A percentile compares a stretch with the other conserved stretches of the same genome.
These are phyloP conservation scores for Helicorthomorpha holstii DNA, from an alignment of 1,140 invertebrate species.

Conservation along the genomic window DNA sequence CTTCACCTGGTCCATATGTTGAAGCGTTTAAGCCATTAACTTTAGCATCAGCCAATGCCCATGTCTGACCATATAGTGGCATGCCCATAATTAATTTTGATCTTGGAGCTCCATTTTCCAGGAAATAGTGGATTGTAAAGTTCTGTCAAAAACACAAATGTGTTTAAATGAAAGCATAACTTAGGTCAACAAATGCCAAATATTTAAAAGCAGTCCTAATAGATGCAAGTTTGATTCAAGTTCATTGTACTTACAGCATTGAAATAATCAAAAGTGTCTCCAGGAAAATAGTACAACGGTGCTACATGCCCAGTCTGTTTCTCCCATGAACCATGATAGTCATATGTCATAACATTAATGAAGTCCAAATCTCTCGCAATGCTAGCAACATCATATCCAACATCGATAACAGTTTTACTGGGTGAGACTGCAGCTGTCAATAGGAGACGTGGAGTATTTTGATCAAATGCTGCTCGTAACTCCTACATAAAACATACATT, in stretches of 20 bases:
- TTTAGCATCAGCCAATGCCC: conserved; percentile 32
- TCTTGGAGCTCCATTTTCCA: conserved; percentile 35
- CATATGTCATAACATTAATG: conserved; percentile 81
- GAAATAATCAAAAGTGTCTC: conserved; percentile 56
- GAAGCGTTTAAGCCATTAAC: conserved; percentile 34
- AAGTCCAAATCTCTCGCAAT: conserved; percentile 56
- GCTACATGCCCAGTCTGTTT: conserved; percentile 67
- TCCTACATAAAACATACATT: conserved; percentile 35
- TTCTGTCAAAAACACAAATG: conserved; percentile 30
- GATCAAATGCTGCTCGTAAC: conserved; percentile 52
- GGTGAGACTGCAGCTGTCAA: conserved; percentile 69
- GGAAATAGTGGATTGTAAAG: conserved; percentile 40
- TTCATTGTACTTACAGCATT: conserved; percentile 45
- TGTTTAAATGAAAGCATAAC: too few relatives aligned
- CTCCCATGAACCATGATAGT: conserved; percentile 72
- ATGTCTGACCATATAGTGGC: conserved; percentile 44
- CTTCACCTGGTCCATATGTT: conserved; percentile 36
- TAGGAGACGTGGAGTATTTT: conserved; percentile 42
- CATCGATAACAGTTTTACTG: conserved; percentile 59
- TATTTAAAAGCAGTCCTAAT: not conserved
- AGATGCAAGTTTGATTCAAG: not conserved
- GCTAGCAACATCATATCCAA: conserved; percentile 56
- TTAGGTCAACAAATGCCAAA: too few relatives aligned
- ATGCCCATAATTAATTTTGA: conserved; percentile 47
- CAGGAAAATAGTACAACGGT: conserved; percentile 57